Conservation (phyloP, 2,888 invertebrate genomes). For the Tachystola acroxantha region DNA sequence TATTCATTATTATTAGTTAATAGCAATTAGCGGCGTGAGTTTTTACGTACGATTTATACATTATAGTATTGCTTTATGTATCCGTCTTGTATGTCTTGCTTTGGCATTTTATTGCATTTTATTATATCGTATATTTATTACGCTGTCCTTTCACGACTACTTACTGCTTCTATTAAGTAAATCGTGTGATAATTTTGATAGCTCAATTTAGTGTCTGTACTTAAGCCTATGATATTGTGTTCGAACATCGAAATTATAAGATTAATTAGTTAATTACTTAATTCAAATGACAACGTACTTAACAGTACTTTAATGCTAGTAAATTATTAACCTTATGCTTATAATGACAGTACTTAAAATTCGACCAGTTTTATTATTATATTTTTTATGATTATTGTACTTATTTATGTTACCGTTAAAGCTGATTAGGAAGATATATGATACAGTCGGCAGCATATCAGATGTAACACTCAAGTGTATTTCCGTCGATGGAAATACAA, state of each 20-base stretch:
- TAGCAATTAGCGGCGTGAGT: conserved; percentile 65
- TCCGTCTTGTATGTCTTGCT: conserved; percentile 45
- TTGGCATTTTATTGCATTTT: conserved; percentile 41
- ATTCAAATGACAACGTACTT: conserved; percentile 2
- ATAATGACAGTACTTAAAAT: not conserved
- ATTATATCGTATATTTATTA: conserved; percentile 30
- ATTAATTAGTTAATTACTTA: conserved; percentile 4
- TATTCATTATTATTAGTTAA: conserved; percentile 12
- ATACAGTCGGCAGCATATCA: no score
- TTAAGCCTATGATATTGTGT: conserved; percentile 53
- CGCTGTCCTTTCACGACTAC: conserved; percentile 46
- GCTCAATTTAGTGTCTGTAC: conserved; percentile 63
- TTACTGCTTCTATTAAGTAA: conserved; percentile 52
- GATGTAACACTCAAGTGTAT: no score
- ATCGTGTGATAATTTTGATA: conserved; percentile 53
- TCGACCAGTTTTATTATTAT: not conserved
- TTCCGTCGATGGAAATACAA: no score
- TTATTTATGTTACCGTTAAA: no score
- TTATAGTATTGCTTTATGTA: conserved; percentile 36
- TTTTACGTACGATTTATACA: conserved; percentile 17
- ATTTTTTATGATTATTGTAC: not conserved
- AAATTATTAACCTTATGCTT: not conserved
- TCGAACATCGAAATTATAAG: conserved; percentile 44
- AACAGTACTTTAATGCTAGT: conserved; percentile 14
- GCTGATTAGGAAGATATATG: no score